A percentile compares a stretch with the other conserved stretches of the same genome.
These are phyloP conservation scores for Philopedon plagiatum DNA, from an alignment of 2,888 invertebrate species.

Conservation along the genomic window DNA sequence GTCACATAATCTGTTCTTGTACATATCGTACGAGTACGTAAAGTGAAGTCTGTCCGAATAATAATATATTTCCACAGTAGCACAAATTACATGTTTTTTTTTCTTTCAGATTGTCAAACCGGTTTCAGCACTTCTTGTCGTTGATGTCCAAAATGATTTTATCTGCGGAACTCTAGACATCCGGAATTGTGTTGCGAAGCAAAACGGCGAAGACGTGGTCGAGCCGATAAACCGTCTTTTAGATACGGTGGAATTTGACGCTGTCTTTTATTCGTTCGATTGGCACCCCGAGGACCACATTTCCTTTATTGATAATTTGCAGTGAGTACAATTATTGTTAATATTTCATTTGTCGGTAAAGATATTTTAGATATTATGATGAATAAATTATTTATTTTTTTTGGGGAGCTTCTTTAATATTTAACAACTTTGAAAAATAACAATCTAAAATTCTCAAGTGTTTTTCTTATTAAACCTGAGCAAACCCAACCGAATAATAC, in stretches of 20 bases:
- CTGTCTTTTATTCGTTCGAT: constrained; percentile 92
- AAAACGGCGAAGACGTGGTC: constrained; percentile 90
- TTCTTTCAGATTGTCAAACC: constrained; percentile 70
- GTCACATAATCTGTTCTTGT: too few species aligned
- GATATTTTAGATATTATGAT: too few species aligned
- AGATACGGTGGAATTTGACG: constrained; percentile 85
- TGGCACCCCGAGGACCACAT: constrained; percentile 98
- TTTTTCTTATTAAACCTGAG: too few species aligned
- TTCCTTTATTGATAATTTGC: constrained; percentile 93
- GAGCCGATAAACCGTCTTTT: constrained; percentile 90
- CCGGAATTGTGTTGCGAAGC: constrained; percentile 91
- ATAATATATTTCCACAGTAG: too few species aligned
- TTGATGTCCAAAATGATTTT: constrained; percentile 99
- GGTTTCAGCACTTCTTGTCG: constrained; percentile 88
- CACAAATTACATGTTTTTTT: too few species aligned
- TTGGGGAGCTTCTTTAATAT: too few species aligned
- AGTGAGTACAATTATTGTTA: constrained; percentile 29
- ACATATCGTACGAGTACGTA: too few species aligned
- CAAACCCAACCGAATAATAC: too few species aligned
- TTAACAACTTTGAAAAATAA: too few species aligned
- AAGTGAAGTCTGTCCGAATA: too few species aligned
- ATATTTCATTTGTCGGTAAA: not conserved
- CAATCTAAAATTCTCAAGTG: too few species aligned
- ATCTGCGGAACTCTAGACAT: constrained; percentile 93
- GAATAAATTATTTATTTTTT: too few species aligned